phyloP scores from a whole-genome alignment of 2,797 vertebrate genomes.

The Apogon hyalosoma region DNA sequence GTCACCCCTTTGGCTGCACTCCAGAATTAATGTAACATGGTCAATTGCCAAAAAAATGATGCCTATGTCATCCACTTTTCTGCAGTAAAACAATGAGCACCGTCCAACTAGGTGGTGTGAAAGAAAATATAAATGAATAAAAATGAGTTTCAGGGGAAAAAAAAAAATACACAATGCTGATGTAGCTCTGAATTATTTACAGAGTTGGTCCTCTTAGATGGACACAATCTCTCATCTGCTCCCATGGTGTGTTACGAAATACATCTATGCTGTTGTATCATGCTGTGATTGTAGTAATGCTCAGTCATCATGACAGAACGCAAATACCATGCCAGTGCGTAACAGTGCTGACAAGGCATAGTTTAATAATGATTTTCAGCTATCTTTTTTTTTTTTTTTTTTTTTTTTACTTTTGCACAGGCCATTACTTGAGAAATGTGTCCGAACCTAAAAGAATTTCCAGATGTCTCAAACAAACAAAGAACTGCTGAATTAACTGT shows the following conservation, averaged over 20 bases:
- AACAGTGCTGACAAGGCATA: not conserved
- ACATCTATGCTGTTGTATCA: conserved; percentile 18
- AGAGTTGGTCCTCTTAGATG: not conserved
- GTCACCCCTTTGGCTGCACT: conserved; percentile 70
- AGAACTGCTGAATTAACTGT: conserved; percentile 16
- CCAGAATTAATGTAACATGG: conserved; percentile 77
- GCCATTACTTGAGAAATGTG: conserved; percentile 17
- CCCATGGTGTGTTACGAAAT: conserved; percentile 29
- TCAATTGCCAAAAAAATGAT: conserved; percentile 69
- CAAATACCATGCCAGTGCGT: conserved; percentile 34
- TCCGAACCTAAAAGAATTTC: not conserved
- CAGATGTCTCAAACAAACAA: conserved; percentile 13
- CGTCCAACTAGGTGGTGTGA: not conserved
- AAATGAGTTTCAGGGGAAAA: conserved; percentile 18
- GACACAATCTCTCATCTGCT: conserved; percentile 12
- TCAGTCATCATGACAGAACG: conserved; percentile 48
- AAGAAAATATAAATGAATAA: conserved; percentile 35
- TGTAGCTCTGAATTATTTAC: not conserved
- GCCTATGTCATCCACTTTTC: conserved; percentile 74
- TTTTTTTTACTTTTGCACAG: not conserved
- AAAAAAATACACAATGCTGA: conserved; percentile 16
- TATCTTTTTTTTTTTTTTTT: not conserved
- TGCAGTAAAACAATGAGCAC: conserved; percentile 53
- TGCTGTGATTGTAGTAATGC: conserved; percentile 19
- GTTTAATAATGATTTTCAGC: not conserved